These are phyloP conservation scores for Ceryle rudis DNA, from an alignment of 2,797 vertebrate species.

Conservation along the genomic window DNA sequence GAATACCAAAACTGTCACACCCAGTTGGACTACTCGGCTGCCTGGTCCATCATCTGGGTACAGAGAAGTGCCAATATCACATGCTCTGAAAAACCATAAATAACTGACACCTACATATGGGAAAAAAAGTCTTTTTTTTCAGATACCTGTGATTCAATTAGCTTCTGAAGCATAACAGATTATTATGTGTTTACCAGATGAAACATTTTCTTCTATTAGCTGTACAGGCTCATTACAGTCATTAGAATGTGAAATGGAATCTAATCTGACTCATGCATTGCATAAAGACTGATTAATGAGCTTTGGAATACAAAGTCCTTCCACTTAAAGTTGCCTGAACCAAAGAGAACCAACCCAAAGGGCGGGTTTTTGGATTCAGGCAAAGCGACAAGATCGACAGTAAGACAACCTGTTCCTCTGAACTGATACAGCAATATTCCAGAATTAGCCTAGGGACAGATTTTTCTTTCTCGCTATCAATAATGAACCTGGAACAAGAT, in stretches of 20 bases:
- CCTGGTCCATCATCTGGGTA: accelerated
- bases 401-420: background rate
- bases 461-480: background rate
- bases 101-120: background rate
- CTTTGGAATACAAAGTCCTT: background rate
- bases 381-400: background rate
- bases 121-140: background rate
- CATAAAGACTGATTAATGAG: background rate
- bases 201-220: background rate
- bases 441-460: background rate
- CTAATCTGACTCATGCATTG: background rate
- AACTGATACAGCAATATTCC: background rate
- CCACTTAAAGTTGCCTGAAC: background rate
- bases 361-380: background rate
- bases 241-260: background rate
- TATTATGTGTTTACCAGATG: background rate
- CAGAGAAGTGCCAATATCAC: background rate
- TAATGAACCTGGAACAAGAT: background rate
- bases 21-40: background rate
- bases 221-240: background rate
- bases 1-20: background rate
- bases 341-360: background rate
- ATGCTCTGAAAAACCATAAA: background rate
- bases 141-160: background rate
- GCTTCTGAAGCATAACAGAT: background rate